A percentile compares a stretch with the other conserved stretches of the same genome.
phyloP scores from a whole-genome alignment of 2,797 vertebrate genomes.

The Anguilla megastoma region DNA sequence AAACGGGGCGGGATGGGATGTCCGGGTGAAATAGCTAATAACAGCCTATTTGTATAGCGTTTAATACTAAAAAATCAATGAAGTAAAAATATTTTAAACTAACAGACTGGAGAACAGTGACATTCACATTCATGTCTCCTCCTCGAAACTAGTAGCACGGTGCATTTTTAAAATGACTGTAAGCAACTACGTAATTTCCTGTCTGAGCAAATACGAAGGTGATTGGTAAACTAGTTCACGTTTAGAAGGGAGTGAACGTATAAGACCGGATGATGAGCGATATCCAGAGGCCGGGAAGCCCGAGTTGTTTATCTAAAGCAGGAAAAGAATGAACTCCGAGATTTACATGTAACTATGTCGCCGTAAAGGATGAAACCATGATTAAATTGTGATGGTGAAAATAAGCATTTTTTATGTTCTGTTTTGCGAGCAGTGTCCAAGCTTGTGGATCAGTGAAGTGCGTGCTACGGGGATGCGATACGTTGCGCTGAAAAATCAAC shows the following conservation, averaged over 20 bases:
- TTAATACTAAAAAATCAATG: neutral
- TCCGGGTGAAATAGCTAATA: neutral
- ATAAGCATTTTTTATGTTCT: neutral
- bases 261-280: constrained; percentile 19
- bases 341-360: neutral
- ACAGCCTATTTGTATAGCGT: neutral
- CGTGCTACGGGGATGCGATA: neutral
- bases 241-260: constrained; percentile 31
- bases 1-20: constrained; percentile 39
- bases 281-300: constrained; percentile 30
- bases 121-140: constrained; percentile 56
- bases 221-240: constrained; percentile 67
- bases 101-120: constrained; percentile 44
- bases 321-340: too few species aligned
- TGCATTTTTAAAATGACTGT: constrained; percentile 65
- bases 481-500: neutral
- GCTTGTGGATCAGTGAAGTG: neutral
- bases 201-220: constrained; percentile 52
- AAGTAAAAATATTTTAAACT: neutral
- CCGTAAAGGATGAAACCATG: neutral
- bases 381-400: neutral
- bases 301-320: constrained; percentile 28
- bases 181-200: constrained; percentile 77
- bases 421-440: neutral
- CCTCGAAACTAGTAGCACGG: constrained; percentile 50